Percentiles rank a stretch among this genome's conserved stretches.
Evolutionary conservation across 2,113 vertebrate genomes (phyloP).

Genomic region (Gobiocypris rarus): DNA sequence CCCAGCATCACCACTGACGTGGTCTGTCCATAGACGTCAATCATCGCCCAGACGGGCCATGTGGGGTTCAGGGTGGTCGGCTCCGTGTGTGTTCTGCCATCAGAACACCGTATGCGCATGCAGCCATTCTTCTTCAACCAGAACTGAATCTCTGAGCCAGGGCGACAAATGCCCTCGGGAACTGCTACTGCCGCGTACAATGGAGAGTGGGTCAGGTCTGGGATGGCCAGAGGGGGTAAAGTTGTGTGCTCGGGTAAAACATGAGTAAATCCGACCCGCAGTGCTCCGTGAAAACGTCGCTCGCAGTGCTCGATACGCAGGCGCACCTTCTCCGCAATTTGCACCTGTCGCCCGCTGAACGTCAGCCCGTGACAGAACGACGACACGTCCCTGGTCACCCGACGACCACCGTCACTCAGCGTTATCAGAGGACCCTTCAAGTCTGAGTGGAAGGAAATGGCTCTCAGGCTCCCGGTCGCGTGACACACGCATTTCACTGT

Average conservation of each 20-base stretch:
- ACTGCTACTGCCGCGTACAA: slow-evolving; percentile 75
- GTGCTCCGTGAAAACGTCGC: slow-evolving; percentile 70
- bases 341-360: slow-evolving; percentile 79
- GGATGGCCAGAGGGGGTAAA: slow-evolving; percentile 76
- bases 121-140: slow-evolving; percentile 75
- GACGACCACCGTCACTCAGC: slow-evolving; percentile 61
- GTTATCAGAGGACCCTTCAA: slow-evolving; percentile 70
- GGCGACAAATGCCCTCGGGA: slow-evolving; percentile 23
- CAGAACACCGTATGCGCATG: slow-evolving; percentile 53
- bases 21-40: slow-evolving; percentile 85
- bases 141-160: slow-evolving; percentile 73
- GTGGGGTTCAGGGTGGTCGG: slow-evolving; percentile 57
- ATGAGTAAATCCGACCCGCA: slow-evolving; percentile 84
- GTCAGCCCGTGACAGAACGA: slow-evolving; percentile 80
- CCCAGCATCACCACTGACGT: slow-evolving; percentile 75
- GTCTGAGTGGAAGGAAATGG: slow-evolving; percentile 75
- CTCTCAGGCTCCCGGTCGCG: slow-evolving; percentile 50
- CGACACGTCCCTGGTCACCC: slow-evolving; percentile 55
- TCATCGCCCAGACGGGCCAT: slow-evolving; percentile 80
- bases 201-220: slow-evolving; percentile 69
- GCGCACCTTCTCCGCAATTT: slow-evolving; percentile 69
- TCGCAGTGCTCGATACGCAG: slow-evolving; percentile 67
- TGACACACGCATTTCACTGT: slow-evolving; percentile 37
- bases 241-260: slow-evolving; percentile 64
- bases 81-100: neutral